Evolutionary conservation across 2,113 vertebrate genomes (phyloP).

Genomic region (Oncorhynchus nerka): DNA sequence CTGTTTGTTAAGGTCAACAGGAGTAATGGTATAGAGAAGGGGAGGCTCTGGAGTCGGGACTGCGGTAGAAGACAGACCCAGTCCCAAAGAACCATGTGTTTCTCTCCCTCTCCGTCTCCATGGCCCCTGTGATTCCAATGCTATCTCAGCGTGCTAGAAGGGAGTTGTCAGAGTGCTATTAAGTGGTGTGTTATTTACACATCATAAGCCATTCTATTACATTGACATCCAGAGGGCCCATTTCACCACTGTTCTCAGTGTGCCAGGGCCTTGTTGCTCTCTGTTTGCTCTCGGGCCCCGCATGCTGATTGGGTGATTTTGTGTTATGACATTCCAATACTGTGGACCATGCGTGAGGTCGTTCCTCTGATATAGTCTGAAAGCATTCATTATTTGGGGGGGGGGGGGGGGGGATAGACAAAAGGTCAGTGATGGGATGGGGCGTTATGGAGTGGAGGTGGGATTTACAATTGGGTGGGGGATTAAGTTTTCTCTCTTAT

Average conservation of each 20-base stretch:
- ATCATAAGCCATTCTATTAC: constrained; percentile 80
- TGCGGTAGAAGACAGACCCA: constrained; percentile 33
- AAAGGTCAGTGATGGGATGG: constrained; percentile 71
- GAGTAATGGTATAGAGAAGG: constrained; percentile 47
- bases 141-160: constrained; percentile 65
- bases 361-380: constrained; percentile 69
- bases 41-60: constrained; percentile 22
- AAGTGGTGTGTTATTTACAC: constrained; percentile 76
- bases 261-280: constrained; percentile 51
- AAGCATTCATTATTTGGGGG: constrained; percentile 73
- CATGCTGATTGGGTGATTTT: constrained; percentile 82
- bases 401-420: constrained; percentile 51
- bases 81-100: constrained; percentile 32
- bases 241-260: constrained; percentile 50
- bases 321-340: constrained; percentile 76
- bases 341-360: constrained; percentile 64
- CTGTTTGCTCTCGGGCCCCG: constrained; percentile 77
- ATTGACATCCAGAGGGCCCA: constrained; percentile 72
- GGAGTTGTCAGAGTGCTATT: constrained; percentile 59
- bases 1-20: constrained; percentile 51
- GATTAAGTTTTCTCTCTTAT: constrained; percentile 76
- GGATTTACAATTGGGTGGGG: constrained; percentile 72
- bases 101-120: constrained; percentile 33
- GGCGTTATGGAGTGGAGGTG: constrained; percentile 63
- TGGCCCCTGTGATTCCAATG: constrained; percentile 76